Conservation (phyloP, 2,797 vertebrate species). For the Clarias fuscus region DNA sequence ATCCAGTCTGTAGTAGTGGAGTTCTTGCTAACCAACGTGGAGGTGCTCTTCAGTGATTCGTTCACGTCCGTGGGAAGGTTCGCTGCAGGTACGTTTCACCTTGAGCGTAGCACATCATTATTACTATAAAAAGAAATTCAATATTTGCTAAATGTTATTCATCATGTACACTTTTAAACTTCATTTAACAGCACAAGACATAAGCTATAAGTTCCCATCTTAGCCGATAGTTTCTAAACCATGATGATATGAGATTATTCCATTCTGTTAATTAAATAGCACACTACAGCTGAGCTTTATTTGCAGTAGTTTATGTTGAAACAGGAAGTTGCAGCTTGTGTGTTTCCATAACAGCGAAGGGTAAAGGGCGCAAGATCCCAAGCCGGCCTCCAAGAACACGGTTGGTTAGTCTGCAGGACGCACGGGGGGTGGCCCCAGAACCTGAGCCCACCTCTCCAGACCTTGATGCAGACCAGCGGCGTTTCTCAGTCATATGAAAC, state of each 20-base stretch:
- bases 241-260: not conserved
- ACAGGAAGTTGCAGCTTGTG: constrained; percentile 50
- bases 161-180: not conserved
- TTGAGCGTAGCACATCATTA: not conserved
- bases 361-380: constrained; percentile 52
- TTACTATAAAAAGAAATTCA: not conserved
- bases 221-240: not conserved
- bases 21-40: constrained; percentile 77
- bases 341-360: constrained; percentile 61
- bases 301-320: constrained; percentile 1
- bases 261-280: not conserved
- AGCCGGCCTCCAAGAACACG: constrained; percentile 46
- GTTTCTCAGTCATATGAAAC: constrained; percentile 53
- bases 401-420: constrained; percentile 64
- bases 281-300: not conserved
- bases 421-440: constrained; percentile 42
- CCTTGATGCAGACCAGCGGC: constrained; percentile 39
- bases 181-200: not conserved
- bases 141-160: not conserved
- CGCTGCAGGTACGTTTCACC: constrained; percentile 64
- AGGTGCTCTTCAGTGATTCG: constrained; percentile 79
- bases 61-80: constrained; percentile 79
- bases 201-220: not conserved
- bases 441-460: constrained; percentile 36
- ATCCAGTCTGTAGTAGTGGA: constrained; percentile 83